Evolutionary conservation across 1,140 invertebrate genomes (phyloP), one percentile per base, ranked within the genome.

Genomic region (Aphelinus atriplicis): DNA sequence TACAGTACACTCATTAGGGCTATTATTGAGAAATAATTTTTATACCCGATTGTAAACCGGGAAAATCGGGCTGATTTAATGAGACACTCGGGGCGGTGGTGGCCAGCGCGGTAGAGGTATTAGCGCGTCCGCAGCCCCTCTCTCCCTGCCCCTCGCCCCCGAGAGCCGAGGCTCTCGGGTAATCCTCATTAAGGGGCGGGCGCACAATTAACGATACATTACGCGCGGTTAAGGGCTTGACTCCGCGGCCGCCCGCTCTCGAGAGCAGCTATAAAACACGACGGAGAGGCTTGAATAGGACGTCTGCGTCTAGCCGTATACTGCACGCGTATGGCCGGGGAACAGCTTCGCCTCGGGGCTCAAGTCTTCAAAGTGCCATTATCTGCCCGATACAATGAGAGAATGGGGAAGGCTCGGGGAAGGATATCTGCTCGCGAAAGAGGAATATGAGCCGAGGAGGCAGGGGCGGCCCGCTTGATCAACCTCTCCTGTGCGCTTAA

Each of bases 141-240:
- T 26, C 26, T 26, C 0, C 26, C 26, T 26, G 26, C 26, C 26
- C 26, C 26, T 26, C n/a, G n/a, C n/a, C n/a, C n/a, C n/a, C n/a
- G n/a, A n/a, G n/a, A n/a, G n/a, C n/a, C n/a, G n/a, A n/a, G n/a
- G 61, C 61, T 4, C 61, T 48, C 46, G 61, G 45, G 6, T 43
- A 50, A 64, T 71, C 61, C 61, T 64, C 61, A 53, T 71, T 71
- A 71, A 9, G 61, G 53, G 4, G 42, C 51, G 4, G 51, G 58
- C 61, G 43, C 45, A 64, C 64, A 73, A 73, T 73, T 73, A 73
- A 55, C 63, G 64, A 61, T 51, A 64, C 55, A 53, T 60, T 58
- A 58, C 47, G 47, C 48, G 48, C 53, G 63, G 71, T 51, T 73
- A 66, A 73, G 57, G 64, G 48, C 48, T 42, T 26, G 26, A 26